A percentile compares a stretch with the other conserved stretches of the same genome.
These are phyloP conservation scores for Onychostruthus taczanowskii DNA, from an alignment of 2,113 vertebrate species.

Conservation along the genomic window DNA sequence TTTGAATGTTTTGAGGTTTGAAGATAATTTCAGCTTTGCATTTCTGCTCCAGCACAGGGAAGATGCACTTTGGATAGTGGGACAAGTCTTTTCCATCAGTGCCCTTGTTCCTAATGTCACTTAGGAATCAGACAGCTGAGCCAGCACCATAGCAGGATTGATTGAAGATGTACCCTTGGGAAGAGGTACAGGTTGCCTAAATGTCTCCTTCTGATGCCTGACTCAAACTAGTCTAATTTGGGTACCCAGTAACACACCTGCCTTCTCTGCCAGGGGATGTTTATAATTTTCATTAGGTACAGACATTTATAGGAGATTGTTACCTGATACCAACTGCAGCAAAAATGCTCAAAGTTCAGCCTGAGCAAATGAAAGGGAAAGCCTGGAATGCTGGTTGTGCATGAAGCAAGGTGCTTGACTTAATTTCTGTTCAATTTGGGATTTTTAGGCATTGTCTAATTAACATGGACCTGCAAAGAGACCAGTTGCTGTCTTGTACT, in stretches of 20 bases:
- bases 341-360: conserved; percentile 12
- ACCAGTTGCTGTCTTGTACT: background rate
- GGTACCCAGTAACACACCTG: background rate
- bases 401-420: background rate
- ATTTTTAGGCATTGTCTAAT: background rate
- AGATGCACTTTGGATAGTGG: background rate
- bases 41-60: background rate
- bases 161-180: conserved; percentile 22
- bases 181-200: background rate
- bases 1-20: background rate
- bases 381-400: background rate
- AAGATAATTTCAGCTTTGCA: background rate
- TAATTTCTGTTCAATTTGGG: background rate
- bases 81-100: background rate
- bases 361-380: background rate
- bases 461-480: background rate
- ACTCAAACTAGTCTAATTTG: conserved; percentile 18
- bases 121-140: background rate
- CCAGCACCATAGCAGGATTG: background rate
- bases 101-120: conserved; percentile 25
- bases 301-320: background rate
- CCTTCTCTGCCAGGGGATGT: background rate
- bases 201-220: background rate
- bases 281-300: background rate
- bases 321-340: background rate